Base-by-base conservation (phyloP, 2,888 invertebrate species). In the Drosophila differens region DNA sequence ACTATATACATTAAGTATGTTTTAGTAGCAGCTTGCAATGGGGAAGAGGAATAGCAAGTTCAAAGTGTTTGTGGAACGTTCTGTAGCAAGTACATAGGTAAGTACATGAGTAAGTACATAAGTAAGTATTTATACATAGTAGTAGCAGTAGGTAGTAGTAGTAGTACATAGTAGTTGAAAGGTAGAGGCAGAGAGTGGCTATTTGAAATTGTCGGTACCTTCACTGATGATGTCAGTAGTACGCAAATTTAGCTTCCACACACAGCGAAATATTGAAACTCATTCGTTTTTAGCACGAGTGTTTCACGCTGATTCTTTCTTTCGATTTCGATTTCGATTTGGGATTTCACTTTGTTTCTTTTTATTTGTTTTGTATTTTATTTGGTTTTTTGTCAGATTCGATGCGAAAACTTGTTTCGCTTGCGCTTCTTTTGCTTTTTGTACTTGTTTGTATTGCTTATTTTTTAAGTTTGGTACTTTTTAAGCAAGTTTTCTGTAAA, bases 401-500 rank as follows among this genome's bases (percentile, higher is more conserved):
- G 28, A 14, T 30, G 70, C 74, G 62, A 67, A 81, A 71, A 78
- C 57, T 70, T 77, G 73, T 70, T 81, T 81, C 51, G 70, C 49
- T 64, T 73, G 76, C 65, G 71, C 61, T 61, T 71, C 60, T 64
- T 22, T 49, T 59, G 32, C 37, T 68, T 57, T 60, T 59, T 59
- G 47, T 47, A 47, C 25, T 71, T 65, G 44, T 25, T 65, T 69
- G 47, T 25, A 4, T 76, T 74, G 70, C 63, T 74, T 39, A 4
- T 52, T 60, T 68, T 25, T 75, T 74, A 81, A 76, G 69, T 79
- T 73, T 74, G 83, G 85, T 85, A 86, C 82, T 89, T 84, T 84
- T 90, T 91, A 90, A 83, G 85, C 88, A 91, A 89, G 86, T 87
- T 88, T 90, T 91, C 92, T 92, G 92, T 85, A 92, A 92, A 89